A percentile compares a stretch with the other conserved stretches of the same genome.
Conservation (phyloP, 2,888 invertebrate species). For the Amiota communis region DNA sequence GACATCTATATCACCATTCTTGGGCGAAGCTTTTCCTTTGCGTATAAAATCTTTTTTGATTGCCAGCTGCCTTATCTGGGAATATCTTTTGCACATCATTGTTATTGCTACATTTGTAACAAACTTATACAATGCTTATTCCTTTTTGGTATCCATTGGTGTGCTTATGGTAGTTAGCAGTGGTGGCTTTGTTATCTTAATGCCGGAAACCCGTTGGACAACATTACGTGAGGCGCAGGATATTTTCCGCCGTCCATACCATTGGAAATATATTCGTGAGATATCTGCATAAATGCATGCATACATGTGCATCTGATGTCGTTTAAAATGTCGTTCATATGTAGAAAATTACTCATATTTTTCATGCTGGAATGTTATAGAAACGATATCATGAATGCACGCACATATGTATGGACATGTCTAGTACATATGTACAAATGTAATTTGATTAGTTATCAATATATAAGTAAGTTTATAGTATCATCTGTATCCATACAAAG, state of each 20-base stretch:
- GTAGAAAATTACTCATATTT: too few species aligned
- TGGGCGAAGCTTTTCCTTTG: conserved; percentile 12
- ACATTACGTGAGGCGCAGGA: conserved; percentile 36
- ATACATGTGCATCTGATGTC: too few species aligned
- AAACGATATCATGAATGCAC: too few species aligned
- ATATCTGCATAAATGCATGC: too few species aligned
- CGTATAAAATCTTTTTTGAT: conserved; percentile 11
- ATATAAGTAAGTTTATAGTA: too few species aligned
- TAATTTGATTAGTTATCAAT: too few species aligned
- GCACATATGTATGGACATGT: too few species aligned
- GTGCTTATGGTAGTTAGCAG: not conserved
- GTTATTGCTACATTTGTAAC: not conserved
- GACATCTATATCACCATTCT: conserved; percentile 3
- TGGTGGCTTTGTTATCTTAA: not conserved
- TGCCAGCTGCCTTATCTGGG: not conserved
- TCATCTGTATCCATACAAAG: too few species aligned
- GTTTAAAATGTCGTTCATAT: too few species aligned
- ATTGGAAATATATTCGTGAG: too few species aligned
- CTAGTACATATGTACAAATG: too few species aligned
- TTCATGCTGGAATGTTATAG: too few species aligned
- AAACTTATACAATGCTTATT: not conserved
- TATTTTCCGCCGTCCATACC: conserved; percentile 22
- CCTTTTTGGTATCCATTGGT: not conserved
- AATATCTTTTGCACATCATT: conserved; percentile 12
- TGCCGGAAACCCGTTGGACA: conserved; percentile 41